A percentile compares a stretch with the other conserved stretches of the same genome.
Conservation (phyloP, 2,113 vertebrate genomes). For the Dipodomys ordii region DNA sequence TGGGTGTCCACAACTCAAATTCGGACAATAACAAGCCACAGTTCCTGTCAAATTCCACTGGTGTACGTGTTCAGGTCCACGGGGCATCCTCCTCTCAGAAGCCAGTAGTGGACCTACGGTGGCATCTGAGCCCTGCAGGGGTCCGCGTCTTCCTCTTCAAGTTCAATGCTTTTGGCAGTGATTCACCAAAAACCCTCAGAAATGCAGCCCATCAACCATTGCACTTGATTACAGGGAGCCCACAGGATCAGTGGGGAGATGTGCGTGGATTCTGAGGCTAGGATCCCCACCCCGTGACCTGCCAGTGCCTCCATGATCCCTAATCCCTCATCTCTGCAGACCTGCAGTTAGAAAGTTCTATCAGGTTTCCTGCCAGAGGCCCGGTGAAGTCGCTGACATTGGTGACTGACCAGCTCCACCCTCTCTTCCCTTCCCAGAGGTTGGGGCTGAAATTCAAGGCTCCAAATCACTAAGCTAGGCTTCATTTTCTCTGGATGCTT, state of each 20-base stretch:
- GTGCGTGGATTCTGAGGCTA: too few relatives aligned
- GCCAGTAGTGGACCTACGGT: rapidly evolving
- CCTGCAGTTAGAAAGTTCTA: background rate
- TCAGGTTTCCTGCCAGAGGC: background rate
- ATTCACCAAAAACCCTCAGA: background rate
- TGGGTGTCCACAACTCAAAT: background rate
- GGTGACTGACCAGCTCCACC: background rate
- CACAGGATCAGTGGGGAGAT: rapidly evolving
- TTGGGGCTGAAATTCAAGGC: background rate
- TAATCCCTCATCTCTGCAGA: background rate
- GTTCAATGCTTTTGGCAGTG: background rate
- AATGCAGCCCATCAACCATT: background rate
- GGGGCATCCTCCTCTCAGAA: too few relatives aligned
- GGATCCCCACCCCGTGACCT: background rate
- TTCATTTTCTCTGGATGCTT: background rate
- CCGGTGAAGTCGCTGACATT: too few relatives aligned
- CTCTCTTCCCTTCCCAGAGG: background rate
- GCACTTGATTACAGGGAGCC: background rate
- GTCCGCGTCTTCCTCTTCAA: background rate
- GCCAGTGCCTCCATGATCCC: rapidly evolving
- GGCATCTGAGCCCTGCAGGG: background rate
- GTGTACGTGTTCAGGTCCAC: too few relatives aligned
- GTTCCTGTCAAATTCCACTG: background rate
- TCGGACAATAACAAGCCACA: background rate
- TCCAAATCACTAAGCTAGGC: background rate